A percentile compares a stretch with the other conserved stretches of the same genome.
These are phyloP conservation scores for Eurytoma adleriae DNA, from an alignment of 2,888 invertebrate species.

Conservation along the genomic window DNA sequence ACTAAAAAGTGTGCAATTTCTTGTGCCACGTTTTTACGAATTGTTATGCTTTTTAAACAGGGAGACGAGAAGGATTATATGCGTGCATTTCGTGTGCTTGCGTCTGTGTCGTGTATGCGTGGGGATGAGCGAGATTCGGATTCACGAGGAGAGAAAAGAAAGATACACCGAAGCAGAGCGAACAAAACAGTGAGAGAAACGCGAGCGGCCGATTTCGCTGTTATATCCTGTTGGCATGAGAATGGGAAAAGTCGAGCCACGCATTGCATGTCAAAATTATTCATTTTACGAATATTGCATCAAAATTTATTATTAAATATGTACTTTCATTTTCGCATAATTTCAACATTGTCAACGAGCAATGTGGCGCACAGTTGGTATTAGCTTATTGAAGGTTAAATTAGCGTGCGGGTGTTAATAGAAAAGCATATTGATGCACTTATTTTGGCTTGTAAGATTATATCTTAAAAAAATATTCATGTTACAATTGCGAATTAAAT, in stretches of 20 bases:
- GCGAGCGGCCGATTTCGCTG: not conserved
- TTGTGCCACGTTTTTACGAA: conserved; percentile 43
- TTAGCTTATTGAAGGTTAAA: no score
- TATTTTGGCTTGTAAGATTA: no score
- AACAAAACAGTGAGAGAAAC: conserved; percentile 3
- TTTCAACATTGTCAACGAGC: no score
- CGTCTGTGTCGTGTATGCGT: conserved; percentile 3
- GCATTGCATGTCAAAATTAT: no score
- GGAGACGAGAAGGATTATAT: not conserved
- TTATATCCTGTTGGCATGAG: not conserved
- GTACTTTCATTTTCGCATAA: no score
- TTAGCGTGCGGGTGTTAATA: no score
- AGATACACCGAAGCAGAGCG: conserved; percentile 4
- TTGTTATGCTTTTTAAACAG: conserved; percentile 40
- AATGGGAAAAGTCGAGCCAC: not conserved
- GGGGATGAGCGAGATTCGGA: not conserved
- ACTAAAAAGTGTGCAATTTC: conserved; percentile 40
- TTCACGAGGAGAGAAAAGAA: not conserved
- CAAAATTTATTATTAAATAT: no score
- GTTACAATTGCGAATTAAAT: no score
- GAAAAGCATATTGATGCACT: no score
- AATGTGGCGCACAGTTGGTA: no score
- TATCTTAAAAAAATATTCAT: no score
- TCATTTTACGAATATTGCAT: no score
- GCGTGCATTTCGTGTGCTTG: conserved; percentile 3